Evolutionary conservation across 2,888 invertebrate genomes (phyloP).

Genomic region (Ennomos erosarius): DNA sequence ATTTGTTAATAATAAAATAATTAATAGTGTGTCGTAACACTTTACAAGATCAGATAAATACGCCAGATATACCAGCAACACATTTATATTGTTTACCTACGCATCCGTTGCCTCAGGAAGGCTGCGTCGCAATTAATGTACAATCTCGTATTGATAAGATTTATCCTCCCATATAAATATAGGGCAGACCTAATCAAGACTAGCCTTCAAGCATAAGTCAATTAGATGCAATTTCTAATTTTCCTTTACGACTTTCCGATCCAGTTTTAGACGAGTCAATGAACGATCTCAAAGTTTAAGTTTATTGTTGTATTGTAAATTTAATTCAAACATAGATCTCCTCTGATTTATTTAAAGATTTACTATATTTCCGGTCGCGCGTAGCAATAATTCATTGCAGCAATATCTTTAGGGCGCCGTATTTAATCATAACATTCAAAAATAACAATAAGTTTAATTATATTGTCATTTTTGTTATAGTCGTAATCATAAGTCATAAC

Average conservation of each 20-base stretch:
- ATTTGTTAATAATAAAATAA: too few relatives aligned
- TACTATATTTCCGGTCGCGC: not conserved
- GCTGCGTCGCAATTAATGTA: slow-evolving; percentile 35
- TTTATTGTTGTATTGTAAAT: too few relatives aligned
- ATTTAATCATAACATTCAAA: too few relatives aligned
- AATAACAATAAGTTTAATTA: too few relatives aligned
- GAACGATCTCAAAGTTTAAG: too few relatives aligned
- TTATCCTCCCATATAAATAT: slow-evolving; percentile 22
- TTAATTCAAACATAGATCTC: too few relatives aligned
- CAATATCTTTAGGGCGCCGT: too few relatives aligned
- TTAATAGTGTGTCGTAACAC: too few relatives aligned
- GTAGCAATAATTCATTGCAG: too few relatives aligned
- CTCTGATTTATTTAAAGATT: not conserved
- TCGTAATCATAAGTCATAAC: too few relatives aligned
- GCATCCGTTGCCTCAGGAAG: slow-evolving; percentile 39
- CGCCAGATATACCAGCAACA: too few relatives aligned
- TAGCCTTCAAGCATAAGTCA: slow-evolving; percentile 6
- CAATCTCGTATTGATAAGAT: slow-evolving; percentile 42
- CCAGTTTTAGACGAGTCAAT: not conserved
- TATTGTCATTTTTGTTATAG: too few relatives aligned
- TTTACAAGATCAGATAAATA: slow-evolving; percentile 2
- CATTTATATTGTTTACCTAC: slow-evolving; percentile 34
- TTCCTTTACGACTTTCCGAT: not conserved
- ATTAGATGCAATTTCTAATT: slow-evolving; percentile 2
- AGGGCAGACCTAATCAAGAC: not conserved